Evolutionary conservation across 2,888 invertebrate genomes (phyloP), one percentile per base, ranked within the genome.

Genomic region (Diaphora mendica): DNA sequence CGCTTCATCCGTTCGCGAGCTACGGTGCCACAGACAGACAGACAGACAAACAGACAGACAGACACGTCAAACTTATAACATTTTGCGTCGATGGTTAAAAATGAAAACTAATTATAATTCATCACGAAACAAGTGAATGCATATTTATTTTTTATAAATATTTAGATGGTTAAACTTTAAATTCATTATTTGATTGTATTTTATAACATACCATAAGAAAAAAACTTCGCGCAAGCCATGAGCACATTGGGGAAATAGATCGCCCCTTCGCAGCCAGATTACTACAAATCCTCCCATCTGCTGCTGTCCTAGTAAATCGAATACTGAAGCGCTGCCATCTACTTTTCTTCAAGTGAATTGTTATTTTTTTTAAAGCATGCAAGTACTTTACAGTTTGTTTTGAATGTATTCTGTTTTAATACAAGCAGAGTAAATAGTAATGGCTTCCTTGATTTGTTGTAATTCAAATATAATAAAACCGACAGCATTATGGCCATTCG

Each of bases 301-400:
- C 74, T 74, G 74, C 51, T 75, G 64, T 76, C 78, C 71, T 79
- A 64, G 77, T 85, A 83, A 83, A 85, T 82, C 79, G 82, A 85
- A 84, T 80, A 77, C 74, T 69, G 77, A 79, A 76, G 72, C 75
- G 69, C 42, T 68, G 66, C 68, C 55, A 75, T 82, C 77, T 71
- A 77, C 72, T 84, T 79, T 48, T 23, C 48, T 48, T 67, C 59
- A 55, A 69, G 59, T 55, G 35, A 33, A 62, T 42, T 67, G 42
- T 62, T 17, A 68, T 44, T 62, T 71, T 55, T 55, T 11, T 55
- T 66, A 17, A 51, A 65, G 35, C 39, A 20, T 0, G 23, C 30
- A 59, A 67, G 23, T 59, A 39, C 42, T 55, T n/a, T 23, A n/a
- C 9, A 55, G 55, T 59, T 26, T 26, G 4, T 26, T 3, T 59